Percentiles rank a stretch among this genome's conserved stretches.
Evolutionary conservation across 2,797 vertebrate species (phyloP).

Genomic region (Enteromius anoplus): DNA sequence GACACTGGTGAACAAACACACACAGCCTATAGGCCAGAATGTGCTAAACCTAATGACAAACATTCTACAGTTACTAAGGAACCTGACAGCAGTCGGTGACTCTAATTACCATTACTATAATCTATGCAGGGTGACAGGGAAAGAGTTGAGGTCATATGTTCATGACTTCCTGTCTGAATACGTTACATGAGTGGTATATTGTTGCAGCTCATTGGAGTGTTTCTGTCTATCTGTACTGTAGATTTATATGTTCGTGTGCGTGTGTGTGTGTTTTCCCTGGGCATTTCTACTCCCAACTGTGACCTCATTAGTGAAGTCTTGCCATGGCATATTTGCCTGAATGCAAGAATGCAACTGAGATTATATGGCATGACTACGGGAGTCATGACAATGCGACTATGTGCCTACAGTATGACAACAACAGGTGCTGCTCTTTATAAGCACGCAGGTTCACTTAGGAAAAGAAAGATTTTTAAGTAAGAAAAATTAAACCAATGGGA

Average conservation of each 20-base stretch:
- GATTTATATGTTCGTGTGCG: slow-evolving; percentile 1
- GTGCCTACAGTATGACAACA: neutral
- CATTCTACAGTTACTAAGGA: slow-evolving; percentile 44
- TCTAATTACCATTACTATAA: slow-evolving; percentile 17
- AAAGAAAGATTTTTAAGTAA: neutral
- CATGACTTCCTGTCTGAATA: neutral
- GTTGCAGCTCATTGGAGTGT: neutral
- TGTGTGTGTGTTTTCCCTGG: slow-evolving; percentile 24
- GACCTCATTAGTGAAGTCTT: slow-evolving; percentile 48
- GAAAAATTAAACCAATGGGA: neutral
- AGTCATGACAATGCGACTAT: slow-evolving; percentile 34
- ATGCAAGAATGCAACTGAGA: slow-evolving; percentile 34
- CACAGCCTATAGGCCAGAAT: neutral
- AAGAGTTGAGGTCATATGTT: slow-evolving; percentile 16
- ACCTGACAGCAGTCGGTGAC: slow-evolving; percentile 24
- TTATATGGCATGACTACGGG: slow-evolving; percentile 36
- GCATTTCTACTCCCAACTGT: neutral
- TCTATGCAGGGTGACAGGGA: slow-evolving; percentile 10
- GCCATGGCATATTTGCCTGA: slow-evolving; percentile 32
- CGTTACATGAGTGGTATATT: slow-evolving; percentile 1
- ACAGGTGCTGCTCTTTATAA: slow-evolving; percentile 18
- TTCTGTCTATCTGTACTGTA: neutral
- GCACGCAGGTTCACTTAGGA: neutral
- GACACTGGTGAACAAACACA: neutral
- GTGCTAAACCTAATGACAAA: slow-evolving; percentile 19